These are phyloP conservation scores for Hylyphantes graminicola DNA, from an alignment of 1,140 invertebrate species.

Conservation along the genomic window DNA sequence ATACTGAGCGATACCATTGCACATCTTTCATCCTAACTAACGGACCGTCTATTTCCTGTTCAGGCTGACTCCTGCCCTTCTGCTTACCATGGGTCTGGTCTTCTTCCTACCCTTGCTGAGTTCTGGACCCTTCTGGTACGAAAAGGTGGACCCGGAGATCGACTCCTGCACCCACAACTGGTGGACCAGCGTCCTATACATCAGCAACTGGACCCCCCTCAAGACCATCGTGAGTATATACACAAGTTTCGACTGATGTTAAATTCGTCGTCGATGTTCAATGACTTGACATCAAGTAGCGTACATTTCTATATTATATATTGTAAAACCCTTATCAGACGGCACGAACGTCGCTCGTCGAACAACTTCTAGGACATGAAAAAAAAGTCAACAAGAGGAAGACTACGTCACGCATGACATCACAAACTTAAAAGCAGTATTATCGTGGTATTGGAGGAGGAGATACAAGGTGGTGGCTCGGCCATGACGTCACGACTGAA, in stretches of 20 bases:
- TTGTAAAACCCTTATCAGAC: too few species aligned
- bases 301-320: neutral
- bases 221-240: conserved; percentile 42
- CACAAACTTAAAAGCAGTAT: too few species aligned
- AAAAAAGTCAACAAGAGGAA: too few species aligned
- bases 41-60: neutral
- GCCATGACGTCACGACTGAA: too few species aligned
- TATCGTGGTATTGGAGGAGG: too few species aligned
- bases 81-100: conserved; percentile 29
- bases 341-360: too few species aligned
- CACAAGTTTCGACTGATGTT: neutral
- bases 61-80: conserved; percentile 57
- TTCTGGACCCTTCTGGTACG: conserved; percentile 58
- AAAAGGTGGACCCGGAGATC: conserved; percentile 53
- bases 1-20: too few species aligned
- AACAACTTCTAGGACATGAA: too few species aligned
- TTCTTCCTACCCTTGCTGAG: conserved; percentile 53
- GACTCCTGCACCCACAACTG: conserved; percentile 45
- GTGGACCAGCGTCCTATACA: conserved; percentile 56
- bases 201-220: conserved; percentile 58
- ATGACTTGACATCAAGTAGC: neutral
- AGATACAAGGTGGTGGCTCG: too few species aligned
- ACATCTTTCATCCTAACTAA: neutral
- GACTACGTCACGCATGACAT: too few species aligned
- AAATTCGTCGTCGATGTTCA: neutral